Base-by-base conservation (phyloP, 2,797 vertebrate genomes). In the Microctenopoma stevenorrisi region DNA sequence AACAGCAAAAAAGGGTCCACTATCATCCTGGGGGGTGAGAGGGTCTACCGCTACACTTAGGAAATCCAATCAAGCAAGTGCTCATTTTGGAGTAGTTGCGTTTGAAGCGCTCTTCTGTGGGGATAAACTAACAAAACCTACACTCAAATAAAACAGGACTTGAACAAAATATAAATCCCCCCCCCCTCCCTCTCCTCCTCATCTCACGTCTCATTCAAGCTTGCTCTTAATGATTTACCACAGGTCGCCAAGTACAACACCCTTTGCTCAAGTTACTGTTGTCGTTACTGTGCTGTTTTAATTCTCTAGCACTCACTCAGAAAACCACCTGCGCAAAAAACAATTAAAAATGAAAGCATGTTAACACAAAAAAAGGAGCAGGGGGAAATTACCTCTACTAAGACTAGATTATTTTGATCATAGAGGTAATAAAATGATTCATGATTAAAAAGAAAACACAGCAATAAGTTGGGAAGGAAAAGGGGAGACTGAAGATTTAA, bases 351-450 rank as follows among this genome's bases (percentile, higher is more conserved):
- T 4, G 22, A 68, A 73, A 64, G 57, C 58, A 11, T 26, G 7
- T 44, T n/a, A 37, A 56, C 18, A 25, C 65, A 68, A 69, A 67
- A 7, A 15, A 42, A 56, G 42, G 13, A 55, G 26, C 16, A n/a
- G 12, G 25, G 40, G 18, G 28, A 48, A 58, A 16, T 13, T 0
- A 65, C 58, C 68, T 64, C 22, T 47, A 63, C 30, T 40, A 12
- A 10, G 53, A 64, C 61, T 40, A 46, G 40, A 84, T 91, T 89
- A 92, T 91, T 94, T 92, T 92, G 91, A 94, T 92, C 88, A 85
- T 88, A 91, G 89, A 91, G 78, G 78, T 70, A 22, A 60, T 59
- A 59, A 38, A 78, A 74, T 42, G 14, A 42, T 76, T 82, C 51
- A 68, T 72, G 8, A 64, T 47, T 54, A 50, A 55, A 56, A 72